These are phyloP conservation scores for Oreochromis mossambicus DNA, from an alignment of 2,797 vertebrate species.

Conservation along the genomic window DNA sequence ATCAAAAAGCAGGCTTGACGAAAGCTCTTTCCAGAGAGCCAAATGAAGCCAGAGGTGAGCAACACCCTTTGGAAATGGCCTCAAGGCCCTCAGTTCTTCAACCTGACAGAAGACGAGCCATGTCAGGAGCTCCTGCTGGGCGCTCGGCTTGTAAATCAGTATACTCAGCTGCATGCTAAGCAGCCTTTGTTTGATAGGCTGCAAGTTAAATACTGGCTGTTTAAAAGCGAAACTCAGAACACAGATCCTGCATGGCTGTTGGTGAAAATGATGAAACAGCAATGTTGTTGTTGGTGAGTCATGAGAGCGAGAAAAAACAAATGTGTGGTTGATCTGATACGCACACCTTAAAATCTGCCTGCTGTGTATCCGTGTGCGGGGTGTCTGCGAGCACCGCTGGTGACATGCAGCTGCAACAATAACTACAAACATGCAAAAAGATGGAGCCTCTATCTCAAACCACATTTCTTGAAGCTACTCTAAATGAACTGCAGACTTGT, in stretches of 20 bases:
- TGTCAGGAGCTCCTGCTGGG: constrained; percentile 42
- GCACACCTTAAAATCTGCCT: background rate
- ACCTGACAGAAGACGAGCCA: constrained; percentile 36
- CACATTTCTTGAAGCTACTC: constrained; percentile 11
- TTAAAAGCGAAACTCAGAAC: background rate
- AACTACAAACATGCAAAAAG: constrained; percentile 1
- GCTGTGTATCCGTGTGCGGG: background rate
- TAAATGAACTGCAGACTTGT: background rate
- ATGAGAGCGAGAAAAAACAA: background rate
- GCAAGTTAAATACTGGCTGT: background rate
- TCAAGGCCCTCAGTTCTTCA: background rate
- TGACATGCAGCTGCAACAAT: constrained; percentile 3
- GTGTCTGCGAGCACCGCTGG: background rate
- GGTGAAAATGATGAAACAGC: constrained; percentile 27
- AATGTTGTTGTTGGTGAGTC: background rate
- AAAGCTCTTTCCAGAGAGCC: constrained; percentile 13
- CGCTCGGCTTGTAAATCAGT: constrained; percentile 29
- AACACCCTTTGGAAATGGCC: constrained; percentile 11
- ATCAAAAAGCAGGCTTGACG: background rate
- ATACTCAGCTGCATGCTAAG: constrained; percentile 43
- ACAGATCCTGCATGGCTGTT: background rate
- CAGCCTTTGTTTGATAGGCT: constrained; percentile 22
- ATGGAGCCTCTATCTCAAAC: background rate
- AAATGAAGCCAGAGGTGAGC: constrained; percentile 22
- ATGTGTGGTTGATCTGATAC: constrained; percentile 17